A percentile compares a stretch with the other conserved stretches of the same genome.
These are phyloP conservation scores for Lucifuga dentata DNA, from an alignment of 2,113 vertebrate species.

Conservation along the genomic window DNA sequence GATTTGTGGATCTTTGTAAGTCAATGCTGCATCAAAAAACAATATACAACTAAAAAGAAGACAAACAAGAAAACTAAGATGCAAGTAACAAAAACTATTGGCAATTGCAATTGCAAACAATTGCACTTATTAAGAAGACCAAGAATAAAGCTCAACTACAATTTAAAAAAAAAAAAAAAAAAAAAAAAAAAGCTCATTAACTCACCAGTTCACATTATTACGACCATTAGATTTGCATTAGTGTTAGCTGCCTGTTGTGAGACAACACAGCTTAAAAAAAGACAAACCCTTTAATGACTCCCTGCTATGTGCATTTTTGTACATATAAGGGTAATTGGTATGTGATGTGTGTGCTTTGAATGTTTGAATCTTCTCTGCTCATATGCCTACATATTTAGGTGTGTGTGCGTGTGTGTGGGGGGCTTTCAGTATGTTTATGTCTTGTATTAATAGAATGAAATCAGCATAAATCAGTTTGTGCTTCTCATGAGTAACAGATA, in stretches of 20 bases:
- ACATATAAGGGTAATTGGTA: too few relatives aligned
- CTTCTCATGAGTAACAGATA: too few relatives aligned
- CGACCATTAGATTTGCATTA: conserved; percentile 16
- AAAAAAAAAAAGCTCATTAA: conserved; percentile 22
- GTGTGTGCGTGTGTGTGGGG: too few relatives aligned
- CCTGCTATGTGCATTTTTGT: neutral
- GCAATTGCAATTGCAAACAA: conserved; percentile 5
- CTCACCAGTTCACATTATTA: conserved; percentile 18
- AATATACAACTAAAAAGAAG: neutral
- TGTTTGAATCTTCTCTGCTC: too few relatives aligned
- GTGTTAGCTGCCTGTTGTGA: neutral
- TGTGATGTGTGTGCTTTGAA: too few relatives aligned
- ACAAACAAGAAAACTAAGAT: neutral
- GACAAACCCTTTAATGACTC: neutral
- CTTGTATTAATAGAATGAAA: too few relatives aligned
- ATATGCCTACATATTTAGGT: too few relatives aligned
- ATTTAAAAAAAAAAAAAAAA: conserved; percentile 22
- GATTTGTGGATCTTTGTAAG: too few relatives aligned
- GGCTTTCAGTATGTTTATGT: too few relatives aligned
- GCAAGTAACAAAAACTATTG: neutral
- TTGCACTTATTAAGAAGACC: conserved; percentile 5
- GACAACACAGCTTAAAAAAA: neutral
- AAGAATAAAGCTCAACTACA: conserved; percentile 4
- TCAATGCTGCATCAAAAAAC: neutral
- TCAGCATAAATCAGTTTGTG: too few relatives aligned